A percentile compares a stretch with the other conserved stretches of the same genome.
Conservation (phyloP, 2,113 vertebrate genomes). For the Gopherus flavomarginatus region DNA sequence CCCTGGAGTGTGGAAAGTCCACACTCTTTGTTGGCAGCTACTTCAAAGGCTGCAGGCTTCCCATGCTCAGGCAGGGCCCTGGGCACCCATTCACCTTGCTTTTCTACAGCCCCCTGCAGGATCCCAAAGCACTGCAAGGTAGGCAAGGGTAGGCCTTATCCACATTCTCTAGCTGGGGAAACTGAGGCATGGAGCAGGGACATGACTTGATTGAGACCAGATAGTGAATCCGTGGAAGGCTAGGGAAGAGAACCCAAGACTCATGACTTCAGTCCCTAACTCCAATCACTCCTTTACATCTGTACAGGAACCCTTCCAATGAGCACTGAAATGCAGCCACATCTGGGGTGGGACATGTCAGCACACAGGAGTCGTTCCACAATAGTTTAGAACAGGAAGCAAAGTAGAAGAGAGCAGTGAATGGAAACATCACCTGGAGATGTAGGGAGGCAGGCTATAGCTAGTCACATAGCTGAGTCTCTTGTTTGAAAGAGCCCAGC, state of each 20-base stretch:
- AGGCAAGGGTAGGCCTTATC: not conserved
- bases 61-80: not conserved
- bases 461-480: no score
- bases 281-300: not conserved
- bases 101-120: not conserved
- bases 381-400: not conserved
- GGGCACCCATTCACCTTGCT: not conserved
- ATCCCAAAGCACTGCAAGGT: not conserved
- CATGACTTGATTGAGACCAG: not conserved
- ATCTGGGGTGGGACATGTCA: not conserved
- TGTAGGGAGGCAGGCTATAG: not conserved
- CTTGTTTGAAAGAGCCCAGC: not conserved
- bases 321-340: no score
- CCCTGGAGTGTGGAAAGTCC: not conserved
- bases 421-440: not conserved
- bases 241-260: not conserved
- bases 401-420: not conserved
- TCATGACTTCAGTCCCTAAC: not conserved
- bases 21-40: not conserved
- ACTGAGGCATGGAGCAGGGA: not conserved
- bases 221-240: not conserved
- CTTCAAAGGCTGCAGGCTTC: not conserved
- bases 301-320: no score
- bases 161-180: not conserved
- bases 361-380: not conserved